Conservation (phyloP, 2,113 vertebrate genomes). For the Melanotaenia duboulayi region DNA sequence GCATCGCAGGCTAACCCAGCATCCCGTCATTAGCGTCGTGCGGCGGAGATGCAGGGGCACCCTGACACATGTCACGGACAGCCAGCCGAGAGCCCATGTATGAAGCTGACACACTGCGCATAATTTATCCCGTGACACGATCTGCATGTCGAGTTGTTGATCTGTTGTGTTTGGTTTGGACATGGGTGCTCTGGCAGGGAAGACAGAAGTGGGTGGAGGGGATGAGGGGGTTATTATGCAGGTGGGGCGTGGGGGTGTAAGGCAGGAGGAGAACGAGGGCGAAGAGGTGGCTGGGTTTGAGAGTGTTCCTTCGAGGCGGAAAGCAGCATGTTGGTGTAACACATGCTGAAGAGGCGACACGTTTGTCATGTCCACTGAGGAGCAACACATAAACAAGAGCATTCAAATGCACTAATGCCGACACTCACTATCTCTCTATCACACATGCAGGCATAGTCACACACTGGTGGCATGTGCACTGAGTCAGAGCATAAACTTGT, state of each 20-base stretch:
- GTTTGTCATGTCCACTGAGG: constrained; percentile 83
- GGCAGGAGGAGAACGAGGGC: constrained; percentile 52
- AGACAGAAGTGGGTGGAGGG: constrained; percentile 42
- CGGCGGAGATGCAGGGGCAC: constrained; percentile 76
- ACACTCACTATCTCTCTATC: constrained; percentile 30
- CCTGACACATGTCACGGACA: constrained; percentile 86
- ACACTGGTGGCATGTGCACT: constrained; percentile 44
- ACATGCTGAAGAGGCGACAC: constrained; percentile 73
- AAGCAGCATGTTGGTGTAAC: constrained; percentile 62
- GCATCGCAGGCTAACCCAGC: constrained; percentile 72
- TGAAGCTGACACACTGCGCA: constrained; percentile 83
- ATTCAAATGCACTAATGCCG: constrained; percentile 65
- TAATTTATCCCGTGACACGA: constrained; percentile 85
- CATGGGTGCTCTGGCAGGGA: constrained; percentile 75
- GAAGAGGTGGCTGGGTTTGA: constrained; percentile 69
- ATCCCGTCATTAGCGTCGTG: constrained; percentile 81
- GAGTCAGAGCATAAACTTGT: constrained; percentile 62
- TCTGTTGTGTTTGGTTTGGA: constrained; percentile 82
- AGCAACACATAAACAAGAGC: constrained; percentile 74
- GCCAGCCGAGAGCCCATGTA: constrained; percentile 79
- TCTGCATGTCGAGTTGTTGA: constrained; percentile 84
- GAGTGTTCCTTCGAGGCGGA: constrained; percentile 38
- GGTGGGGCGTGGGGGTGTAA: constrained; percentile 31
- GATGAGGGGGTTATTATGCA: constrained; percentile 68
- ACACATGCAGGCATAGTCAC: constrained; percentile 7